phyloP scores from a whole-genome alignment of 2,888 invertebrate genomes.

The Tinea trinotella region DNA sequence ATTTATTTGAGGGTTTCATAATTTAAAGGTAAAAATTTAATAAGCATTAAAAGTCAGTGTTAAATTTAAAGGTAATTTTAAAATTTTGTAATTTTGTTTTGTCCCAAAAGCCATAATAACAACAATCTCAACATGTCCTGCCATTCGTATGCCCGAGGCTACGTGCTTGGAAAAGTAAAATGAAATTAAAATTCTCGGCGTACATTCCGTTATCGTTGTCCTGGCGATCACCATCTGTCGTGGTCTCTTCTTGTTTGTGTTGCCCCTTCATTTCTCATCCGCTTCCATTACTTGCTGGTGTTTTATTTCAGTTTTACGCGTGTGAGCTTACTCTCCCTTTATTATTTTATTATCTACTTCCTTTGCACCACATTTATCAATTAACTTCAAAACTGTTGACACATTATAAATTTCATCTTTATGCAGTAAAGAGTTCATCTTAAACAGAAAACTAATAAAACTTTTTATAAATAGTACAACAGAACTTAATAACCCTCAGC shows the following conservation, averaged over 20 bases:
- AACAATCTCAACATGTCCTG: background rate
- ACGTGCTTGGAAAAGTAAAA: conserved; percentile 21
- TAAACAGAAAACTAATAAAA: background rate
- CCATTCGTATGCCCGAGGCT: conserved; percentile 5
- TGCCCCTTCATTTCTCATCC: conserved; percentile 14
- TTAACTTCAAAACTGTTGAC: background rate
- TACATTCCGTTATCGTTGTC: conserved; percentile 19
- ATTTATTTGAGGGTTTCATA: no score
- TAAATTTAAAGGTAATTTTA: background rate
- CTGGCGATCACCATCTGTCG: conserved; percentile 18
- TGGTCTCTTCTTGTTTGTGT: conserved; percentile 16
- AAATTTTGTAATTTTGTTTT: conserved; percentile 1
- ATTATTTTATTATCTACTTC: conserved; percentile 4
- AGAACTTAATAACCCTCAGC: no score
- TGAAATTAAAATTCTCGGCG: conserved; percentile 22
- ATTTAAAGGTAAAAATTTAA: no score
- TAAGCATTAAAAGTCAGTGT: background rate
- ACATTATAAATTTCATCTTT: background rate
- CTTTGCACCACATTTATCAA: background rate
- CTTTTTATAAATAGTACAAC: no score
- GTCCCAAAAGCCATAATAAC: background rate
- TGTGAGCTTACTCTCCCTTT: conserved; percentile 3
- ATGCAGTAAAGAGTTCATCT: no score
- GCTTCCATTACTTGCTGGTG: conserved; percentile 9
- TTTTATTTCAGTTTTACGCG: conserved; percentile 11